Evolutionary conservation across 2,797 vertebrate genomes (phyloP).

Genomic region (Myripristis murdjan): DNA sequence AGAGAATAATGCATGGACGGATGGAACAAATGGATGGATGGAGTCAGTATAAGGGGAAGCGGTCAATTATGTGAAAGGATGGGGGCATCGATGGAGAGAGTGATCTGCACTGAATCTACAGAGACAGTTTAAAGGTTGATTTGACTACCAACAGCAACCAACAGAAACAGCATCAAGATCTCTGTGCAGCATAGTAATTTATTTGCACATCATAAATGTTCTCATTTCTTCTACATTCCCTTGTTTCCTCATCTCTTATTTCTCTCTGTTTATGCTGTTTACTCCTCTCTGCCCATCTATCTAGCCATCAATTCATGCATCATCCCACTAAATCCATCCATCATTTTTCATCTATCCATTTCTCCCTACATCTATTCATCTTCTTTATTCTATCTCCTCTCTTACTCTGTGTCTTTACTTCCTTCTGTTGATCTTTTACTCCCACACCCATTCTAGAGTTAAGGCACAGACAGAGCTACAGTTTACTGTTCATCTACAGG

Average conservation of each 20-base stretch:
- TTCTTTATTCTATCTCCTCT: not conserved
- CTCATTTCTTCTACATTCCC: not conserved
- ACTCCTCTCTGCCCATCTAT: not conserved
- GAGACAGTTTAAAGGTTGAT: not conserved
- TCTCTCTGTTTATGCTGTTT: not conserved
- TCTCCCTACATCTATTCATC: not conserved
- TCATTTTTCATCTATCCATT: constrained; percentile 7
- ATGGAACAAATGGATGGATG: not conserved
- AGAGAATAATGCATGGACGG: not conserved
- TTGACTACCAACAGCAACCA: too few species aligned
- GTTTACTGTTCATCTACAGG: not conserved
- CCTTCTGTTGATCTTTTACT: constrained; percentile 31
- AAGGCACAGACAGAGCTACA: not conserved
- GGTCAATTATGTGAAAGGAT: too few species aligned
- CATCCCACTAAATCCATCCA: not conserved
- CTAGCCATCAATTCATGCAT: not conserved
- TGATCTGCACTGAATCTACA: not conserved
- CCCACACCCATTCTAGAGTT: not conserved
- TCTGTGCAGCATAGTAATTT: not conserved
- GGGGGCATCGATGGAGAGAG: not conserved
- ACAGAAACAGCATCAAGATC: not conserved
- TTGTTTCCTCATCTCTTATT: not conserved
- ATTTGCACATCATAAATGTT: too few species aligned
- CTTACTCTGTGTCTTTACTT: not conserved
- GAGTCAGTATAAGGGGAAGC: not conserved